A percentile compares a stretch with the other conserved stretches of the same genome.
phyloP scores from a whole-genome alignment of 1,140 invertebrate genomes.

The Rhopalosiphum padi region DNA sequence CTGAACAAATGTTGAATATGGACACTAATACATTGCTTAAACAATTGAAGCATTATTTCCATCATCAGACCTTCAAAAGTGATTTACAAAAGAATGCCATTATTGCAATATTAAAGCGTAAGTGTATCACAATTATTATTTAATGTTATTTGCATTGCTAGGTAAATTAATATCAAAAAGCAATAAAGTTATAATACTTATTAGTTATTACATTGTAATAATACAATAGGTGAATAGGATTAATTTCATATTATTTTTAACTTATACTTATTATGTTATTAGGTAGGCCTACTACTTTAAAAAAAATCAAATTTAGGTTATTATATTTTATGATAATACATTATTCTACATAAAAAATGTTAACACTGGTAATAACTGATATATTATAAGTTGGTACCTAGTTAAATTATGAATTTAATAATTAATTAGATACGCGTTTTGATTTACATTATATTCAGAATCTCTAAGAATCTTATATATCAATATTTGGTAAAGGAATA shows the following conservation, averaged over 20 bases:
- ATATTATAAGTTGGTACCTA: background rate
- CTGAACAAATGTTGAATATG: background rate
- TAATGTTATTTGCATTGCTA: slow-evolving; percentile 20
- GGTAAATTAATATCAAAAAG: background rate
- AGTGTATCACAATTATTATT: slow-evolving; percentile 46
- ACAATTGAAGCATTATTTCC: slow-evolving; percentile 45
- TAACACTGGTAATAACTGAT: background rate
- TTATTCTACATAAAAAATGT: background rate
- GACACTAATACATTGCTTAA: background rate
- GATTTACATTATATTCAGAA: background rate
- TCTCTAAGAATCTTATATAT: no score
- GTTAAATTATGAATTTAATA: background rate
- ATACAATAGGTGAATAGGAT: background rate
- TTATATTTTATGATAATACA: background rate
- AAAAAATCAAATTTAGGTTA: background rate
- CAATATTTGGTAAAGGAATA: no score
- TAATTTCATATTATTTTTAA: background rate
- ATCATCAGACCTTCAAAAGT: slow-evolving; percentile 65
- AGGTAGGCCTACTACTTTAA: background rate
- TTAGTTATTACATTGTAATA: background rate
- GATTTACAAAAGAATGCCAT: slow-evolving; percentile 67
- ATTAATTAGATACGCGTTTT: background rate
- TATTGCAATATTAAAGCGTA: slow-evolving; percentile 66
- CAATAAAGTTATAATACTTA: background rate
- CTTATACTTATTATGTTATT: background rate